Conservation (phyloP, 2,888 invertebrate genomes). For the Sarcophaga caerulescens region DNA sequence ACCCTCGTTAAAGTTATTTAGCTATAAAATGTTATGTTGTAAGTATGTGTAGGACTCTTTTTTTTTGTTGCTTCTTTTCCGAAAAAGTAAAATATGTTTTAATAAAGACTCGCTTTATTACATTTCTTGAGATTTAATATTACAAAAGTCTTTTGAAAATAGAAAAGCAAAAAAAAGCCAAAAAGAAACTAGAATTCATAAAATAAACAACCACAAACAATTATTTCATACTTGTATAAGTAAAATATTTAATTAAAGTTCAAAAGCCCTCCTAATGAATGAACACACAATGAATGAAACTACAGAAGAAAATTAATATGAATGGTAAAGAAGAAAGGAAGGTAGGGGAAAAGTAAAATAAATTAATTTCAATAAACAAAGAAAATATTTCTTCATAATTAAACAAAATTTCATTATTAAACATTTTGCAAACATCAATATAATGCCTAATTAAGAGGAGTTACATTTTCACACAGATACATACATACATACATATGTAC, state of each 20-base stretch:
- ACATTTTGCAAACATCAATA: neutral
- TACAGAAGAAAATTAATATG: too few relatives aligned
- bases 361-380: conserved; percentile 16
- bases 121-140: conserved; percentile 25
- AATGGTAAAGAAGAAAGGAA: neutral
- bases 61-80: too few relatives aligned
- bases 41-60: too few relatives aligned
- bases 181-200: conserved; percentile 12
- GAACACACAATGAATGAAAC: neutral
- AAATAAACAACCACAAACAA: conserved; percentile 5
- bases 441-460: conserved; percentile 18
- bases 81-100: conserved; percentile 14
- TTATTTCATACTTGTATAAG: neutral
- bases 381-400: conserved; percentile 24
- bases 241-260: conserved; percentile 37
- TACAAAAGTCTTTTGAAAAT: conserved; percentile 1
- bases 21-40: neutral
- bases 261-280: conserved; percentile 11
- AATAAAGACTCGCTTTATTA: conserved; percentile 15
- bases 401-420: conserved; percentile 25
- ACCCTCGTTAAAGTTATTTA: neutral
- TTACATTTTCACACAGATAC: neutral
- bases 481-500: too few relatives aligned
- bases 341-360: neutral
- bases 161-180: neutral